Evolutionary conservation across 2,888 invertebrate species (phyloP), one percentile per base, ranked within the genome.

Genomic region (Cephus nigrinus): DNA sequence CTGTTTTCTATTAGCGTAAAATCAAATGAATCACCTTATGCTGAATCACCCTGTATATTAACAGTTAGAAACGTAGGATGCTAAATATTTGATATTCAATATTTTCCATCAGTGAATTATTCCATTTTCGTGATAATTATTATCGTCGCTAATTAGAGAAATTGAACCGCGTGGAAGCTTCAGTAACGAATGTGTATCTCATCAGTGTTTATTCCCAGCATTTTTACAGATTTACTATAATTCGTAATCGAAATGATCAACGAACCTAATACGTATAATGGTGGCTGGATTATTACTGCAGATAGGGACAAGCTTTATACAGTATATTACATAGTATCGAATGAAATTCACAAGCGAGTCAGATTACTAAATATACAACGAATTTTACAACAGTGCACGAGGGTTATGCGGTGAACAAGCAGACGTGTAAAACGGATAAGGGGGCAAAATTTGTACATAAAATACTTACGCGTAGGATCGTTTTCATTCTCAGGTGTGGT

Each of bases 401-500:
- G 76, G 73, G 75, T 79, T 40, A 76, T 33, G 76, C 55, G 71
- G 35, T 78, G 77, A 81, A 69, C 76, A 82, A 82, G 78, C 78
- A 71, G 72, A 68, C 68, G 73, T 71, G 9, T 33, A 12, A 15
- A 71, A 71, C 31, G 71, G 31, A 71, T 74, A 78, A 76, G n/a
- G 68, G 77, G 69, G 76, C 75, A 76, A 75, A 82, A 78, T 77
- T 73, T 81, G 80, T 84, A 84, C 82, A 80, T 85, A 85, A 83
- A 83, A 89, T 92, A 92, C 93, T 93, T 92, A 93, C 93, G 92
- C 88, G 92, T 90, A 86, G 92, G 89, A 90, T 93, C 93, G 88
- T 92, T 92, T 88, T 92, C 93, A 90, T 92, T 92, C 91, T 91
- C 92, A 84, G 92, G 92, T 88, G 92, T 92, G 79, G 92, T 92